Conservation (phyloP, 30 jellyfish, hydroid and myxozoan species). For the Hydractinia echinata region DNA sequence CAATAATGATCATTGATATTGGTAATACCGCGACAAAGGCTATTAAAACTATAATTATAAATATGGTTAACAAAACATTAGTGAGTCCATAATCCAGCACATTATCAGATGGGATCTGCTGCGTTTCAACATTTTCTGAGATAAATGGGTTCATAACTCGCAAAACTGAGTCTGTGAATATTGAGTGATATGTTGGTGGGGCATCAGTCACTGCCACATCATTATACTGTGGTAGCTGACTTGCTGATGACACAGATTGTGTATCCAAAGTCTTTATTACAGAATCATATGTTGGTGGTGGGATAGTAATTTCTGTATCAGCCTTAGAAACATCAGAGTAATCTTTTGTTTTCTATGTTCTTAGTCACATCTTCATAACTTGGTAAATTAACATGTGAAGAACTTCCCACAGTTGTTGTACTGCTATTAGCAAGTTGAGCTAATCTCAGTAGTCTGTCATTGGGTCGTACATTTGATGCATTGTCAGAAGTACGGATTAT, state of each 20-base stretch:
- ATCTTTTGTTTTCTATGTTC: too few species aligned
- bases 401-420: too few species aligned
- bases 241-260: slow-evolving; percentile 14
- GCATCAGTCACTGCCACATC: slow-evolving; percentile 69
- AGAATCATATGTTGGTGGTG: slow-evolving; percentile 76
- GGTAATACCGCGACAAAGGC: slow-evolving; percentile 43
- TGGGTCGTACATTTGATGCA: too few species aligned
- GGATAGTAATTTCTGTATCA: too few species aligned
- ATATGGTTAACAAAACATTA: slow-evolving; percentile 8
- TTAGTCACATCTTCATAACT: too few species aligned
- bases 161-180: slow-evolving; percentile 49
- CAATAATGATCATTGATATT: slow-evolving; percentile 54
- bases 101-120: neutral
- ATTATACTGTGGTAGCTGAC: slow-evolving; percentile 55
- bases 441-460: too few species aligned
- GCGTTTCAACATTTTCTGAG: slow-evolving; percentile 25
- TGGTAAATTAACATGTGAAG: too few species aligned
- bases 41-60: slow-evolving; percentile 28
- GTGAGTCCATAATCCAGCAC: neutral
- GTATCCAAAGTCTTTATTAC: slow-evolving; percentile 20
- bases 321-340: too few species aligned
- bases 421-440: too few species aligned
- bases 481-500: too few species aligned
- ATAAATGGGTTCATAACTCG: slow-evolving; percentile 41
- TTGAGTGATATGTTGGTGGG: slow-evolving; percentile 64